Base-by-base conservation (phyloP, 2,113 vertebrate genomes). In the Pelmatolapia mariae region DNA sequence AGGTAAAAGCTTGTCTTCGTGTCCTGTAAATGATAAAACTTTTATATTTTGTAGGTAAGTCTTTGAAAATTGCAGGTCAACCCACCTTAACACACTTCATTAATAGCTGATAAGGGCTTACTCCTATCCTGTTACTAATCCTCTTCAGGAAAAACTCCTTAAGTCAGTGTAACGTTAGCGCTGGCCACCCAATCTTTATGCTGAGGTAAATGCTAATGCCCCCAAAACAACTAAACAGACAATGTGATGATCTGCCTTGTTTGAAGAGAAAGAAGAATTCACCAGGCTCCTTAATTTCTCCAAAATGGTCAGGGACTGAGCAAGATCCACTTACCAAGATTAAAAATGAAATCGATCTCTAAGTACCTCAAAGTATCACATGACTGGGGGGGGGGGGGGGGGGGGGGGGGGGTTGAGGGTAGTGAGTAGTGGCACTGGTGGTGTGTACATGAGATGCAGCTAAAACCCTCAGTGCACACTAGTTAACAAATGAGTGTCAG, bases 281-380 rank as follows among this genome's bases (percentile, higher is more conserved):
- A 87, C 56, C 84, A 6, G 79, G 91, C 80, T 84, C 91, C 86
- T 92, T 92, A 22, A 91, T 83, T 95, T 91, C 89, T 91, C 86
- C 89, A 86, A 96, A 95, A 95, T 88, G 89, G 82, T 82, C 40
- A 54, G 59, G 90, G 92, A 84, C 85, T 71, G 78, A 81, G 86
- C 82, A 90, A 94, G 93, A 94, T 95, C 91, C 94, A 95, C 94
- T 96, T 95, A 96, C 85, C 86, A 86, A 95, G 95, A 96, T 96
- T 96, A 95, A 94, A 96, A 96, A 96, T 94, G 94, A 96, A 96
- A 97, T 95, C 91, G 93, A 96, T 96, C 95, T 95, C 93, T 82
- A 95, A 95, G 95, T 95, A 94, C 92, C 86, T 95, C 84, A 83
- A 92, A 92, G 94, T 94, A 95, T 96, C 94, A 87, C 86, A 94